These are phyloP conservation scores for Brachionus plicatilis DNA, from an alignment of 1,140 invertebrate genomes.

Conservation along the genomic window DNA sequence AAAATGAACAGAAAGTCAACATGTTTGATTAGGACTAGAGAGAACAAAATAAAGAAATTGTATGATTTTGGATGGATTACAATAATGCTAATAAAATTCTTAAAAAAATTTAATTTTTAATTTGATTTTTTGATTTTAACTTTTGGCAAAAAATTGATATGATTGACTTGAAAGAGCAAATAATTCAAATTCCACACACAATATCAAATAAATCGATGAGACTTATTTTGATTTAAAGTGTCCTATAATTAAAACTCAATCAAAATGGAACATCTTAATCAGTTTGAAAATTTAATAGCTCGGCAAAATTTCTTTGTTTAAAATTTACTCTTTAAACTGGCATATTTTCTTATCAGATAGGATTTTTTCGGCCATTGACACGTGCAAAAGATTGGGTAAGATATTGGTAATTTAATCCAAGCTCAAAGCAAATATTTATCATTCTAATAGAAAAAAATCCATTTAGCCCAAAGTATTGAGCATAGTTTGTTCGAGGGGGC, in stretches of 20 bases:
- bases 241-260: slow-evolving; percentile 12
- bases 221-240: not conserved
- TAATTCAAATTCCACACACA: not conserved
- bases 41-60: too few relatives aligned
- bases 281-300: not conserved
- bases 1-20: too few relatives aligned
- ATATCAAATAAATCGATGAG: not conserved
- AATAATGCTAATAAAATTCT: too few relatives aligned
- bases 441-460: not conserved
- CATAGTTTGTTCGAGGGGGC: not conserved
- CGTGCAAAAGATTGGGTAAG: not conserved
- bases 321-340: not conserved
- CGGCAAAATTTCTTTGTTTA: not conserved
- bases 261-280: not conserved
- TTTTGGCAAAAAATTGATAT: not conserved
- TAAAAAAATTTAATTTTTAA: too few relatives aligned
- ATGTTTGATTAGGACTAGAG: too few relatives aligned
- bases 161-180: not conserved
- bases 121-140: not conserved
- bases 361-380: not conserved
- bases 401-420: slow-evolving; percentile 12
- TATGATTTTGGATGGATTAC: too few relatives aligned
- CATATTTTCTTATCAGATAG: slow-evolving; percentile 1
- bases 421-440: slow-evolving; percentile 13
- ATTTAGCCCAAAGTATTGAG: not conserved